Percentiles rank a stretch among this genome's conserved stretches.
phyloP scores from a whole-genome alignment of 2,113 vertebrate genomes.

The Chiloscyllium plagiosum region DNA sequence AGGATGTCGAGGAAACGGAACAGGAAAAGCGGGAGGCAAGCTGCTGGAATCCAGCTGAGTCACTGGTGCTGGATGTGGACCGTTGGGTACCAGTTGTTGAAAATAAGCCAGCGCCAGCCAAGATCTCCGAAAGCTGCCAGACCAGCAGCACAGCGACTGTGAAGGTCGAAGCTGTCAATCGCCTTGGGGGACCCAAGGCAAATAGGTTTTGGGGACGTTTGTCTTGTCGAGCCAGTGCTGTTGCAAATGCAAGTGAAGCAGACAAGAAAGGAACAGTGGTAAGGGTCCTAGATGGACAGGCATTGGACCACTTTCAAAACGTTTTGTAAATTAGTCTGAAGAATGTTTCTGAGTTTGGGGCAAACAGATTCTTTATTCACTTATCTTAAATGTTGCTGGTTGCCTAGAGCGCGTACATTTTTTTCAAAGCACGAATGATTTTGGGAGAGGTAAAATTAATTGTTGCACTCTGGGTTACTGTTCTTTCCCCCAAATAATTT shows the following conservation, averaged over 20 bases:
- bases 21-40: not conserved
- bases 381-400: not conserved
- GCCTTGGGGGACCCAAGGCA: fast-evolving
- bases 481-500: not conserved
- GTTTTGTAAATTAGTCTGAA: not conserved
- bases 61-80: conserved; percentile 51
- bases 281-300: not conserved
- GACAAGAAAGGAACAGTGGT: conserved; percentile 44
- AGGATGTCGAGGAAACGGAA: conserved; percentile 42
- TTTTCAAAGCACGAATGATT: not conserved
- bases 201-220: conserved; percentile 10
- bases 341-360: not conserved
- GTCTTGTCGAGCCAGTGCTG: fast-evolving
- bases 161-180: not conserved
- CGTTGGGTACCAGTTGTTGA: conserved; percentile 63
- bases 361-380: not conserved
- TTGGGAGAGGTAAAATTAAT: not conserved
- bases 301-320: not conserved
- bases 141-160: not conserved
- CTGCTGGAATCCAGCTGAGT: not conserved
- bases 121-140: too few species aligned
- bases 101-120: not conserved
- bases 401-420: not conserved
- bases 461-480: not conserved
- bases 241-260: not conserved